phyloP scores from a whole-genome alignment of 2,888 invertebrate genomes.

The Acronicta psi region DNA sequence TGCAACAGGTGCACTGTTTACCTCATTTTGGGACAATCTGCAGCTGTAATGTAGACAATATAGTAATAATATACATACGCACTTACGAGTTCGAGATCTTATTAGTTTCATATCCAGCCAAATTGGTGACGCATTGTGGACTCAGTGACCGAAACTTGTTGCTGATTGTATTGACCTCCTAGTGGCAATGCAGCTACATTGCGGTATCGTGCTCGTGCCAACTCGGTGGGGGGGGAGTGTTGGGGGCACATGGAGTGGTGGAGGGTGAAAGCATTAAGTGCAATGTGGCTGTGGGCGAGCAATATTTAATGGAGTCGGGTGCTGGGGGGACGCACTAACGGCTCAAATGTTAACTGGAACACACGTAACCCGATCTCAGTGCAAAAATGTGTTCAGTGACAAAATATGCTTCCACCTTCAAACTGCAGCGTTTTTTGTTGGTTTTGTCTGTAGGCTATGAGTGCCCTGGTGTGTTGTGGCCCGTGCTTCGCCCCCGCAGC shows the following conservation, averaged over 20 bases:
- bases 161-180: neutral
- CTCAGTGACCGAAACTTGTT: neutral
- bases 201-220: neutral
- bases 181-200: neutral
- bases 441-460: slow-evolving; percentile 94
- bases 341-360: neutral
- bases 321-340: slow-evolving; percentile 1
- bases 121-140: neutral
- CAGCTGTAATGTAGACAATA: no score
- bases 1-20: no score
- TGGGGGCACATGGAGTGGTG: neutral
- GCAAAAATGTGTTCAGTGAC: neutral
- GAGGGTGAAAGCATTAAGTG: neutral
- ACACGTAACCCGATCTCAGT: neutral
- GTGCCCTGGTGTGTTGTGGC: slow-evolving; percentile 98
- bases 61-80: no score
- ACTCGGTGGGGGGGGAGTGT: slow-evolving; percentile 3
- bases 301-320: neutral
- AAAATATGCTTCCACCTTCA: neutral
- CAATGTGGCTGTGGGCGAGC: no score
- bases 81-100: no score
- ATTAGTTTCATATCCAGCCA: no score
- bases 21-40: no score
- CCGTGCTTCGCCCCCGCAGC: slow-evolving; percentile 96
- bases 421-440: neutral